A percentile compares a stretch with the other conserved stretches of the same genome.
phyloP scores from a whole-genome alignment of 2,113 vertebrate genomes.

The Pipa parva region DNA sequence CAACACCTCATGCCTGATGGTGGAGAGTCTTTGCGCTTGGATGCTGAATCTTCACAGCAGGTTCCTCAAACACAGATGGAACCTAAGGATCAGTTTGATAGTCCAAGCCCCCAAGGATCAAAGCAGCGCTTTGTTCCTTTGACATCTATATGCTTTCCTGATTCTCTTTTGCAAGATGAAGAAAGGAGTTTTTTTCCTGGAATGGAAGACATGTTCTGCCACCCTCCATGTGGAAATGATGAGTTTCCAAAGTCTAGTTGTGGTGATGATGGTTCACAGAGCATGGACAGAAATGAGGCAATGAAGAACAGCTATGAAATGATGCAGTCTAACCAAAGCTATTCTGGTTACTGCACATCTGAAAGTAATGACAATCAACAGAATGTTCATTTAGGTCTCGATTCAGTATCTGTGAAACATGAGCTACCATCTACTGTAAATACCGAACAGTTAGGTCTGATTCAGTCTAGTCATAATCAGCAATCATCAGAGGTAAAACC shows the following conservation, averaged over 20 bases:
- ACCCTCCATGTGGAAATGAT: conserved; percentile 54
- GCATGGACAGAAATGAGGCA: conserved; percentile 53
- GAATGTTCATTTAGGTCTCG: conserved; percentile 74
- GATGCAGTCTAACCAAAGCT: conserved; percentile 67
- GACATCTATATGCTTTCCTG: conserved; percentile 91
- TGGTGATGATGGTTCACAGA: conserved; percentile 62
- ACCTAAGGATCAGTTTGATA: conserved; percentile 75
- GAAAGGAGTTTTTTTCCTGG: conserved; percentile 90
- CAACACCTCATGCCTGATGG: conserved; percentile 46
- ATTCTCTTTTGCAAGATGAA: conserved; percentile 84
- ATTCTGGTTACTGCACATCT: conserved; percentile 67
- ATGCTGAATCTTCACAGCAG: conserved; percentile 47
- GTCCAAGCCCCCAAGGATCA: conserved; percentile 70
- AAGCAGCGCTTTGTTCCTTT: conserved; percentile 82
- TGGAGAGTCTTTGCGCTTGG: conserved; percentile 44
- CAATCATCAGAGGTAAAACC: conserved; percentile 52
- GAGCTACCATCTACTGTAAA: conserved; percentile 91
- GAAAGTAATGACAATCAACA: conserved; percentile 55
- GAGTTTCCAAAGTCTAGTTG: conserved; percentile 79
- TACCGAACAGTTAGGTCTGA: conserved; percentile 82
- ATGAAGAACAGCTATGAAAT: conserved; percentile 63
- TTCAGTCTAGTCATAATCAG: conserved; percentile 71
- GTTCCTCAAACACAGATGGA: conserved; percentile 50
- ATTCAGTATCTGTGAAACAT: conserved; percentile 74
- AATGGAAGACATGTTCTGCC: conserved; percentile 95